Evolutionary conservation across 2,888 invertebrate species (phyloP).

Genomic region (Ommatoiulus sabulosus): DNA sequence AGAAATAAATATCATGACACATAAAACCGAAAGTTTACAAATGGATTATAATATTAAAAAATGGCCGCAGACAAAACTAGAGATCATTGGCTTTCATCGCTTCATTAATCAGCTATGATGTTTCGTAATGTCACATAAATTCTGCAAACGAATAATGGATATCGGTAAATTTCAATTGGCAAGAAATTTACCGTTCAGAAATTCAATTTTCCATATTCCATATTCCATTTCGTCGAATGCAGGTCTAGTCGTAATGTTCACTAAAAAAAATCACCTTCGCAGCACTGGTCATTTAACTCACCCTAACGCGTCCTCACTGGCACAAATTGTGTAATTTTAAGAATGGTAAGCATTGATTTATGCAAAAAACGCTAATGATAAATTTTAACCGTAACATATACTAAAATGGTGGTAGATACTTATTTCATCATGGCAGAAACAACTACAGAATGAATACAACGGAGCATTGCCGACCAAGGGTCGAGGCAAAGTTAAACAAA

Average conservation of each 20-base stretch:
- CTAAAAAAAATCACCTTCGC: background rate
- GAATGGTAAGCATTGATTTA: background rate
- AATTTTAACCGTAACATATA: background rate
- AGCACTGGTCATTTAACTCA: background rate
- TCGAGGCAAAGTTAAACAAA: background rate
- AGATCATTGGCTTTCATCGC: slow-evolving; percentile 41
- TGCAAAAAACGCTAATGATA: background rate
- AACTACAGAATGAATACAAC: slow-evolving; percentile 23
- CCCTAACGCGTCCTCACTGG: background rate
- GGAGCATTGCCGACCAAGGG: background rate
- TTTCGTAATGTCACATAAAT: background rate
- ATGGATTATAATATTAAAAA: slow-evolving; percentile 17
- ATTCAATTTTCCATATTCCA: background rate
- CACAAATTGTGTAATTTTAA: slow-evolving; percentile 17
- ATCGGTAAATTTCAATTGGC: background rate
- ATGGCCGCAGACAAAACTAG: slow-evolving; percentile 43
- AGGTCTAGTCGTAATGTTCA: slow-evolving; percentile 18
- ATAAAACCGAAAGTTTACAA: slow-evolving; percentile 24
- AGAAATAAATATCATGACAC: slow-evolving; percentile 32
- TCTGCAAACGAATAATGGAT: background rate
- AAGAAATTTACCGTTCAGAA: background rate
- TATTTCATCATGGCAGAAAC: slow-evolving; percentile 15
- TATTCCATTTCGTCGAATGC: background rate
- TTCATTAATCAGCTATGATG: background rate
- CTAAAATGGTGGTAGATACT: background rate